Conservation (phyloP, 2,888 invertebrate species). For the Aphidius colemani region DNA sequence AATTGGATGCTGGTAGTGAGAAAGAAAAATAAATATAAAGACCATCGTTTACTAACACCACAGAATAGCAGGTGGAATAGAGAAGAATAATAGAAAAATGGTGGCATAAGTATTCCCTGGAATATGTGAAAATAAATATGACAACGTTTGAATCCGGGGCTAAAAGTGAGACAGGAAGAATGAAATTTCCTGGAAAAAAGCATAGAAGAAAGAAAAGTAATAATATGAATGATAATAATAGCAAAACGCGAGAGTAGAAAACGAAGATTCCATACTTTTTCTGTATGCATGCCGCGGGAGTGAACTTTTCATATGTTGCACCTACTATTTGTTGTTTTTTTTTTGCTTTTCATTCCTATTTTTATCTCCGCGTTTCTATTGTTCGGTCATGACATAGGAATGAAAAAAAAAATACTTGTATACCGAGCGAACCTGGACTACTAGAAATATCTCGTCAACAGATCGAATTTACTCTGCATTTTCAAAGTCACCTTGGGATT, state of each 20-base stretch:
- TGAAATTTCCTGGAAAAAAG: neutral
- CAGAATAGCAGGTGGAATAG: neutral
- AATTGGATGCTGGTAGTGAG: too few species aligned
- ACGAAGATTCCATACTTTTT: constrained; percentile 7
- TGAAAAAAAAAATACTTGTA: constrained; percentile 19
- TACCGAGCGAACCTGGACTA: constrained; percentile 13
- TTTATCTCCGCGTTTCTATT: constrained; percentile 15
- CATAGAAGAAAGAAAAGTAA: neutral
- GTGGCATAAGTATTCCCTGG: neutral
- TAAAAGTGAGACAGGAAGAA: constrained; percentile 5
- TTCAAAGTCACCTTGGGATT: constrained; percentile 1
- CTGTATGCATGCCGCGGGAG: neutral
- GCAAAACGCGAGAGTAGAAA: neutral
- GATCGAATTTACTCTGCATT: constrained; percentile 2
- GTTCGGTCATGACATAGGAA: constrained; percentile 21
- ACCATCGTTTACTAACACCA: neutral
- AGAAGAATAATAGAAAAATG: neutral
- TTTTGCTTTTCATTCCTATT: constrained; percentile 2
- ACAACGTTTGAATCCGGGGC: neutral
- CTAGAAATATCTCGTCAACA: constrained; percentile 1
- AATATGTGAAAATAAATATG: constrained; percentile 6
- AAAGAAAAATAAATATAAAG: too few species aligned
- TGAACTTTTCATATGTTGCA: constrained; percentile 22
- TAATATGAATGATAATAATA: neutral
- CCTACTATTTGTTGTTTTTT: constrained; percentile 14